Percentiles rank a stretch among this genome's conserved stretches.
These are phyloP conservation scores for Corythoichthys haematopterus DNA, from an alignment of 2,113 vertebrate genomes.

Conservation along the genomic window DNA sequence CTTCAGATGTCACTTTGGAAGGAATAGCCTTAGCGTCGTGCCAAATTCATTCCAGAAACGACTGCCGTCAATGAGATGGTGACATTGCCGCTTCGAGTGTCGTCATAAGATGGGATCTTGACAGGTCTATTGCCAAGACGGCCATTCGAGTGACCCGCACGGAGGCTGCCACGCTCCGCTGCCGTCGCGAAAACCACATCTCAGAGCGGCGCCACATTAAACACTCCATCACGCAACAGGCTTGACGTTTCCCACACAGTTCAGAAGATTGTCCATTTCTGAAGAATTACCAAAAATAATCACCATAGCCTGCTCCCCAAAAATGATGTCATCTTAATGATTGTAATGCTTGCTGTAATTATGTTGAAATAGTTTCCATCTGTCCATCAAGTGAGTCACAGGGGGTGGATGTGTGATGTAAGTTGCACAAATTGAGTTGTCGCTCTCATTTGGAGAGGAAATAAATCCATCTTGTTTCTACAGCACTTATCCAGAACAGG, in stretches of 20 bases:
- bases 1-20: slow-evolving; percentile 38
- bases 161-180: slow-evolving; percentile 19
- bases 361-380: slow-evolving; percentile 58
- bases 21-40: slow-evolving; percentile 51
- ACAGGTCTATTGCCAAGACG: slow-evolving; percentile 36
- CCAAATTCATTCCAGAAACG: slow-evolving; percentile 66
- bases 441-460: slow-evolving; percentile 6
- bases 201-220: neutral
- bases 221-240: slow-evolving; percentile 7
- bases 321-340: slow-evolving; percentile 47
- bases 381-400: slow-evolving; percentile 36
- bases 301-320: slow-evolving; percentile 1
- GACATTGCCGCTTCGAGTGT: slow-evolving; percentile 63
- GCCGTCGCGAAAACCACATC: slow-evolving; percentile 5
- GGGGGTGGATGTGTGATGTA: slow-evolving; percentile 7
- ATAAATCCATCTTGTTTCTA: slow-evolving; percentile 5
- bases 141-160: slow-evolving; percentile 11
- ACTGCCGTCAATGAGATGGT: slow-evolving; percentile 64
- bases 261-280: slow-evolving; percentile 36
- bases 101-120: slow-evolving; percentile 56
- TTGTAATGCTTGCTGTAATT: slow-evolving; percentile 38
- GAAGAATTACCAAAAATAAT: slow-evolving; percentile 50
- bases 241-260: slow-evolving; percentile 24
- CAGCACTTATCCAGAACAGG: neutral
- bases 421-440: slow-evolving; percentile 6